These are phyloP conservation scores for Tauraco hartlaubi DNA, from an alignment of 2,797 vertebrate species.

Conservation along the genomic window DNA sequence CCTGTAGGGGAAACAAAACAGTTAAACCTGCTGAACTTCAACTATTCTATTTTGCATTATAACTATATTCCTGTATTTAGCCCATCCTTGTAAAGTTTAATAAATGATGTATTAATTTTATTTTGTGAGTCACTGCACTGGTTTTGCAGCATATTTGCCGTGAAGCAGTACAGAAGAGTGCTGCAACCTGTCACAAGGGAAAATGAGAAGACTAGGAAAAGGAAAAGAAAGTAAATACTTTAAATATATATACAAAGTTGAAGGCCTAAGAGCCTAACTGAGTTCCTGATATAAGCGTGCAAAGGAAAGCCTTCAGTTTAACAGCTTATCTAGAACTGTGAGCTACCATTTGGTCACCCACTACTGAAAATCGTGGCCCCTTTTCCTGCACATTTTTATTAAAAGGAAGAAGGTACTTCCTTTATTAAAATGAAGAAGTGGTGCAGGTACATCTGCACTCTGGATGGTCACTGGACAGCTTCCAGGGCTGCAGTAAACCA, in stretches of 20 bases:
- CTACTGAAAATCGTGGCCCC: neutral
- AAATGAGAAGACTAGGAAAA: neutral
- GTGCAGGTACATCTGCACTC: neutral
- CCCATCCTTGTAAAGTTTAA: neutral
- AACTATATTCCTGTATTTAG: neutral
- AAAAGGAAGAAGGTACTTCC: neutral
- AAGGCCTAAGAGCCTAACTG: neutral
- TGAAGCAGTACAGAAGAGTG: neutral
- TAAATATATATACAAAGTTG: neutral
- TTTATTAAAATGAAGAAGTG: neutral
- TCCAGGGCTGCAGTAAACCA: neutral
- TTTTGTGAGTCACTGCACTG: neutral
- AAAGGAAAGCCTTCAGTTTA: neutral
- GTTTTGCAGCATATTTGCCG: neutral
- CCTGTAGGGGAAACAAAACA: neutral
- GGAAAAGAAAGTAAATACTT: neutral
- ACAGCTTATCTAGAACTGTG: neutral
- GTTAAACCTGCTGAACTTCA: neutral
- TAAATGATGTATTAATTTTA: neutral
- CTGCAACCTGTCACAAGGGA: neutral
- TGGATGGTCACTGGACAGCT: neutral
- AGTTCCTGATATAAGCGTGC: neutral
- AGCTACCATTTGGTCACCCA: neutral
- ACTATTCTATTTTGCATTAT: neutral
- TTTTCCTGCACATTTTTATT: neutral